Evolutionary conservation across 2,888 invertebrate species (phyloP), one percentile per base, ranked within the genome.

Genomic region (Coenonympha arcania): DNA sequence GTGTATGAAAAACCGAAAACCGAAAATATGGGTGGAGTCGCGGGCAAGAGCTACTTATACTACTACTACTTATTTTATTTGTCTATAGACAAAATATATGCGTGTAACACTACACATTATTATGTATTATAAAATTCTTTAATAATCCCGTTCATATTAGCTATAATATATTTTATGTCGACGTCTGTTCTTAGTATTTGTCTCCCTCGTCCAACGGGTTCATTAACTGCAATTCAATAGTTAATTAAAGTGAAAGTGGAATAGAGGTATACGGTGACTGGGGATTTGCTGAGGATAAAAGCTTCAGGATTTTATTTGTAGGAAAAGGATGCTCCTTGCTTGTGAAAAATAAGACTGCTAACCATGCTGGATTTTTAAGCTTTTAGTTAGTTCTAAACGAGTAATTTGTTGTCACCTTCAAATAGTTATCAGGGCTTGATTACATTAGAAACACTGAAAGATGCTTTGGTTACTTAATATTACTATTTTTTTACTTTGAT

Each of bases 221-320:
- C 26, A 42, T 31, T 41, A 37, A 28, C 36, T 6, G 26, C 48
- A 49, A 33, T 46, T 39, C 39, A 26, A 37, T 46, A 52, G 33
- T 46, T 46, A 45, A 52, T 55, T 52, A 49, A 52, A 42, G 20
- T 19, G 26, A 31, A 45, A 42, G 46, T 42, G 40, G 28, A 22
- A 40, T 33, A 48, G 26, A 34, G 26, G 39, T 48, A 33, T 45
- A 37, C 26, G 6, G 51, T 30, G 22, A 45, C 33, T 26, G 15
- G 13, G 45, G 48, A 41, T 50, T 50, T 31, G 40, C 44, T 41
- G 41, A 48, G n/a, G n/a, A 55, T 52, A 44, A 40, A 52, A 47
- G 45, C 44, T 42, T 22, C 46, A 33, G 48, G 37, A 46, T 46
- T 46, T 54, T 52, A 50, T 52, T 55, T 47, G 19, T 34, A 26